Evolutionary conservation across 2,113 vertebrate genomes (phyloP).

Genomic region (Silurus asotus): DNA sequence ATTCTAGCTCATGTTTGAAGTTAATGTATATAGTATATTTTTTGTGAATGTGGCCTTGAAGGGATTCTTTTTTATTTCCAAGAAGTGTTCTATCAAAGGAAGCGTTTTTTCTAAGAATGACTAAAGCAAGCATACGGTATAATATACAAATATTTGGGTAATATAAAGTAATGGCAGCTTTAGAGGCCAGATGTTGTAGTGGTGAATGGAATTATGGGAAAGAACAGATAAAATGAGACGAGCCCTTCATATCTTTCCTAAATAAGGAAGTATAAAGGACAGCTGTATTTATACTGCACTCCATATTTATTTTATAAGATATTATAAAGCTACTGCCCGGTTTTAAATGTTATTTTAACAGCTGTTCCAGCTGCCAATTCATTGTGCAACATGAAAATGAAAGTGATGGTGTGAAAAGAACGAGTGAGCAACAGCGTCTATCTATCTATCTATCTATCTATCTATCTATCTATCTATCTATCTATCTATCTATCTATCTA

Average conservation of each 20-base stretch:
- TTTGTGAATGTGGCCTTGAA: neutral
- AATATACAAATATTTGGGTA: neutral
- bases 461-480: neutral
- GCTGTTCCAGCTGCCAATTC: neutral
- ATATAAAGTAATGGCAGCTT: constrained; percentile 4
- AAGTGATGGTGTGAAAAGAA: neutral
- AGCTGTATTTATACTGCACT: neutral
- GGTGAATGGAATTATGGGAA: neutral
- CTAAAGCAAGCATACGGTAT: neutral
- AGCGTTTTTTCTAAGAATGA: neutral
- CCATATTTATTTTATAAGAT: neutral
- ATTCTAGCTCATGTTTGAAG: neutral
- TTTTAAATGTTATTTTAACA: neutral
- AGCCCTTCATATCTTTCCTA: neutral
- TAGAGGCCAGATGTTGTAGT: neutral
- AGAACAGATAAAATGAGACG: neutral
- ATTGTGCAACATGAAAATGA: neutral
- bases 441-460: too few species aligned
- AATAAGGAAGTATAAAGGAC: neutral
- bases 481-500: neutral
- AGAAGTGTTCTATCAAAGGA: neutral
- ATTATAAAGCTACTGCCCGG: neutral
- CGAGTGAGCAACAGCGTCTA: neutral
- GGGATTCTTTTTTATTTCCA: neutral
- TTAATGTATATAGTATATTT: too few species aligned